Conservation (phyloP, 30 jellyfish, hydroid and myxozoan genomes). For the Pseudorhiza aurosa region DNA sequence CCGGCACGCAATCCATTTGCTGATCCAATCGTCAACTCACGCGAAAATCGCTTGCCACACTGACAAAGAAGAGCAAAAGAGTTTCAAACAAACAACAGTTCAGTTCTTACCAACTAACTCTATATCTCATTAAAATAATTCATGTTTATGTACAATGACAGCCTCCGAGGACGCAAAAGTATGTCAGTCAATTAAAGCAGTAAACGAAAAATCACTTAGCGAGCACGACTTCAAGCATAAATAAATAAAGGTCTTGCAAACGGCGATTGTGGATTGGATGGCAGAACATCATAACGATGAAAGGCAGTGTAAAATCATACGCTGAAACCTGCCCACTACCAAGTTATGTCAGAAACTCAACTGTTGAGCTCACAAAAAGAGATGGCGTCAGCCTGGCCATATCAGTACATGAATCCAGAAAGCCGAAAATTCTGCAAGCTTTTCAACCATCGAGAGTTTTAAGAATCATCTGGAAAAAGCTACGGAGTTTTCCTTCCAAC, state of each 20-base stretch:
- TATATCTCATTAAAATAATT: neutral
- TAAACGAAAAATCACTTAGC: too few species aligned
- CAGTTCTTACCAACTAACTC: neutral
- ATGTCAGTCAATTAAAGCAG: too few species aligned
- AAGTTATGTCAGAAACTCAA: too few species aligned
- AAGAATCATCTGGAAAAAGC: neutral
- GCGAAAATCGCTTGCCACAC: neutral
- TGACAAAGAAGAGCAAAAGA: neutral
- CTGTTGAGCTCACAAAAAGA: too few species aligned
- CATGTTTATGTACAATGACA: neutral
- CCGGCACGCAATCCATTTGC: neutral
- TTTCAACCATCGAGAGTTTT: neutral
- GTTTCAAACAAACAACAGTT: neutral
- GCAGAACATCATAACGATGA: too few species aligned
- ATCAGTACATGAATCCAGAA: too few species aligned
- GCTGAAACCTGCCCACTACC: too few species aligned
- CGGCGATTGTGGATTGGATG: too few species aligned
- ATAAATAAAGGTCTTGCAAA: too few species aligned
- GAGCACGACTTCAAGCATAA: too few species aligned
- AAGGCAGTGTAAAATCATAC: too few species aligned
- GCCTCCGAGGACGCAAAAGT: neutral
- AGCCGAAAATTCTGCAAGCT: neutral
- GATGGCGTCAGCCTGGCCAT: too few species aligned
- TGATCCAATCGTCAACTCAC: slow-evolving; percentile 19
- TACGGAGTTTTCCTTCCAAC: neutral